These are phyloP conservation scores for Podarcis cretensis DNA, from an alignment of 2,113 vertebrate species.

Conservation along the genomic window DNA sequence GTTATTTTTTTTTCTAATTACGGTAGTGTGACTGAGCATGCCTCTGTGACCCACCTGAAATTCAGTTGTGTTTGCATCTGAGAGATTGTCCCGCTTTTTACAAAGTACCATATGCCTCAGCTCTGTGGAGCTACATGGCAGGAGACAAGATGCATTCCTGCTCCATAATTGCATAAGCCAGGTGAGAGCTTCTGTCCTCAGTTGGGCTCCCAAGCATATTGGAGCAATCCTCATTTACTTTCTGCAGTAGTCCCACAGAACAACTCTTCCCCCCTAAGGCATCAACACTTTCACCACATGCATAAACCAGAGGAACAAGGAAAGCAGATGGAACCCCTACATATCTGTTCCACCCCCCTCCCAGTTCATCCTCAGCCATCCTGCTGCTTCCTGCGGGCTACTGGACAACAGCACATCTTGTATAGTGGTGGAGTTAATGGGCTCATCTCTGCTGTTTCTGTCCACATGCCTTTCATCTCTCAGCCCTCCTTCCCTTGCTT, in stretches of 20 bases:
- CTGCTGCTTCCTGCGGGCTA: neutral
- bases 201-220: neutral
- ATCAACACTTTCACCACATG: neutral
- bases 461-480: neutral
- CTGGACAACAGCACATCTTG: neutral
- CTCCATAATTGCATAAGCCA: neutral
- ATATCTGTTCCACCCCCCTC: neutral
- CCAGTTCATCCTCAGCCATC: neutral
- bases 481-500: neutral
- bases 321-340: neutral
- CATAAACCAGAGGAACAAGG: neutral
- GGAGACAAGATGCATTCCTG: neutral
- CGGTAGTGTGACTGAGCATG: neutral
- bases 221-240: neutral
- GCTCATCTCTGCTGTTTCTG: neutral
- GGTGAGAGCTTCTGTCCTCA: neutral
- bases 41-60: neutral
- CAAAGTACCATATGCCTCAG: no score
- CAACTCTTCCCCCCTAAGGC: neutral
- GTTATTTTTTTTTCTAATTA: neutral
- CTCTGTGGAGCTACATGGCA: neutral
- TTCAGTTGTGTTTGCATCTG: neutral
- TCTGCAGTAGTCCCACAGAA: neutral
- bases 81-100: neutral
- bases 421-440: neutral